Base-by-base conservation (phyloP, 2,797 vertebrate genomes). In the Eremophila alpestris region DNA sequence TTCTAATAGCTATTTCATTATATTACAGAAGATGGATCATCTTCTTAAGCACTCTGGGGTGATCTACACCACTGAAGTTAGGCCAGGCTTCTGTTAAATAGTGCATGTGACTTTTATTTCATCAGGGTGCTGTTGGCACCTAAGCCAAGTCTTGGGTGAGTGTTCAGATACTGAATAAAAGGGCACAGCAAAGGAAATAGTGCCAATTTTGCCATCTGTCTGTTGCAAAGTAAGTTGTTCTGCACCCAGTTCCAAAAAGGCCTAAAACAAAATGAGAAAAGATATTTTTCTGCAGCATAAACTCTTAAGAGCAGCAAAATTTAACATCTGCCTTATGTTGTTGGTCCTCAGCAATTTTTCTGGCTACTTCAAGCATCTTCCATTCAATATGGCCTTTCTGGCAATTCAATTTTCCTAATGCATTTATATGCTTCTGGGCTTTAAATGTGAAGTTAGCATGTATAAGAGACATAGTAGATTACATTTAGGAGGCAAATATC, bases 191-290 rank as follows among this genome's bases (percentile, higher is more conserved):
- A 59, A 59, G 48, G 36, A 93, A 84, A 81, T 34, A 41, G 18
- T 78, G 74, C 46, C 78, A 92, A 16, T 93, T 96, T 92, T 92
- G 46, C 67, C 81, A 81, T 93, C 83, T 93, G 38, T 78, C 65
- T 64, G 2, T 60, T 82, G 46, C n/a, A 84, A 78, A 88, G 84
- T 16, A 82, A 84, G 13, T 13, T 84, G 49, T 36, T 77, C 49
- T 87, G 16, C 34, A 63, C 21, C 41, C 59, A 5, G 12, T 87
- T 75, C 55, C 21, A 79, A 62, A 81, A 90, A 56, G 16, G 9
- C 1, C 4, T 49, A 69, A 81, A 85, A 48, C 21, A 73, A 80
- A 69, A 69, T 8, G 5, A 67, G 10, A 76, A 29, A 79, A 83
- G 1, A 16, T 10, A 17, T 36, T 34, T 79, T 87, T 86, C 16